Base-by-base conservation (phyloP, 2,113 vertebrate species). In the Sterrhoptilus dennistouni region DNA sequence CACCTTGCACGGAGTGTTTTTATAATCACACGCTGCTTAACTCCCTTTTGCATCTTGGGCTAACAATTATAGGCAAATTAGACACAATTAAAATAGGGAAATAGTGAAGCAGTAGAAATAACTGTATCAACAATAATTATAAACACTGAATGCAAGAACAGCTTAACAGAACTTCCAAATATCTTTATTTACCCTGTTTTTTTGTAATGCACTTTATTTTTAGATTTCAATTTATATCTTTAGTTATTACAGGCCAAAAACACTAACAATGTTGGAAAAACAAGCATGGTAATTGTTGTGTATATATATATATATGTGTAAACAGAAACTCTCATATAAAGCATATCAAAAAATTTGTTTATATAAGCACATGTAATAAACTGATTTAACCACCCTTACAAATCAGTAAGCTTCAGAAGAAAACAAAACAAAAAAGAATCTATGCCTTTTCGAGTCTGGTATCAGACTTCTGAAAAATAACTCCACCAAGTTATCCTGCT, bases 1-100 rank as follows among this genome's bases (percentile, higher is more conserved):
- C n/a, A 89, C 70, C 64, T 71, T 83, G 80, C 25, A 74, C 28
- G 83, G 44, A 65, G 24, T 35, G 44, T 47, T 94, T 75, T 75
- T 79, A 87, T 42, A 29, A 90, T 27, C 29, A 35, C 25, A 25
- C 12, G 45, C 28, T 40, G n/a, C 17, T 85, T 14, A 64, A 71
- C 31, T 90, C 10, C 5, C 13, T 76, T 88, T 42, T 9, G 4
- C 33, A 72, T 27, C 56, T 24, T 70, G 8, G 14, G 18, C 19
- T 50, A 70, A 19, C 47, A 38, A 4, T 22, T 44, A 33, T 1
- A 76, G 28, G 14, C 40, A 87, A 33, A 60, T 69, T 6, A 87
- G 25, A 40, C 27, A 45, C 1, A 1, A 85, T 23, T 61, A 65
- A 11, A 63, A 25, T 11, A 61, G 0, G 79, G 40, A 78, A 83